A percentile compares a stretch with the other conserved stretches of the same genome.
Evolutionary conservation across 2,113 vertebrate species (phyloP).

Genomic region (Campylorhamphus procurvoides): DNA sequence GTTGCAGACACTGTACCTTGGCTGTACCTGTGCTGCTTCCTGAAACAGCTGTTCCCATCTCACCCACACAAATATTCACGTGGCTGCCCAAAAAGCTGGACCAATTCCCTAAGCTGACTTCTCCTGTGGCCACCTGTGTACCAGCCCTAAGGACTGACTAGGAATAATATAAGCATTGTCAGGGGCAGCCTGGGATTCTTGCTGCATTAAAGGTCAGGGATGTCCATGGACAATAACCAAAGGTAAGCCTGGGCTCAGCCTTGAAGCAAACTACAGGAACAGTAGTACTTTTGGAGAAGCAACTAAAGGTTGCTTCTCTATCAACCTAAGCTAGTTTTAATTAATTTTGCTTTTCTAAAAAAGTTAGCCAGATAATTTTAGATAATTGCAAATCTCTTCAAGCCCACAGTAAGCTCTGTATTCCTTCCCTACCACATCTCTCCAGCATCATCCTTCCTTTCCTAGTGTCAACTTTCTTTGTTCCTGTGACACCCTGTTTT

Average conservation of each 20-base stretch:
- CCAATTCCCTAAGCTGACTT: not conserved
- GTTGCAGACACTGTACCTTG: fast-evolving
- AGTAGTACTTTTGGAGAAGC: not conserved
- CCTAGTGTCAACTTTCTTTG: not conserved
- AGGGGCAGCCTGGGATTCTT: not conserved
- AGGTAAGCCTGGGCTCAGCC: not conserved
- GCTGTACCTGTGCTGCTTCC: not conserved
- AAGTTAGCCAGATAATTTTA: not conserved
- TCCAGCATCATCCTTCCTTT: not conserved
- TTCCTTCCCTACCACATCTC: not conserved
- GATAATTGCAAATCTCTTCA: not conserved
- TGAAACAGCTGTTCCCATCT: not conserved
- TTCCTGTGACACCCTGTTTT: not conserved
- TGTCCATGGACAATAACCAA: not conserved
- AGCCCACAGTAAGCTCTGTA: not conserved
- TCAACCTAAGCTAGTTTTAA: not conserved
- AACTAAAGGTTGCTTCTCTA: not conserved
- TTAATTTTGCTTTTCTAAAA: not conserved
- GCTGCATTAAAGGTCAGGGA: not conserved
- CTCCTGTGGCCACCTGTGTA: not conserved
- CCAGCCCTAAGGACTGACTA: not conserved
- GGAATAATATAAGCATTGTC: not conserved
- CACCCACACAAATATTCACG: not conserved
- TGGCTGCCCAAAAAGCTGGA: not conserved
- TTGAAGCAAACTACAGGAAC: not conserved